Percentiles rank a stretch among this genome's conserved stretches.
Evolutionary conservation across 2,797 vertebrate genomes (phyloP).

Genomic region (Cossypha dichroa): DNA sequence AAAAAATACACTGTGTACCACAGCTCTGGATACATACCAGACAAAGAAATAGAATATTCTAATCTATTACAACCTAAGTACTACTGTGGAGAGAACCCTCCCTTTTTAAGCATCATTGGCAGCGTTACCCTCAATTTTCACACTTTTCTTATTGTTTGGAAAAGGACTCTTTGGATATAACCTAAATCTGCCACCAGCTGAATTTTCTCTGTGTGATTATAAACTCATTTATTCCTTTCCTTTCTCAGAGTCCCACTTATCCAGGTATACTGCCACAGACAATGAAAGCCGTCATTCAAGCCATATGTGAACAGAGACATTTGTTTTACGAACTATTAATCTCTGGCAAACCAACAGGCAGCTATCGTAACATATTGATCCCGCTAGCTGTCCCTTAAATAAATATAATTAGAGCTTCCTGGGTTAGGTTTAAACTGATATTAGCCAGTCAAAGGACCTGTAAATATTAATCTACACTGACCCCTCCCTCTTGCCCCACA

Average conservation of each 20-base stretch:
- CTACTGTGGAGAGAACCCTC: neutral
- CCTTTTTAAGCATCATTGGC: neutral
- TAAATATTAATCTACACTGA: slow-evolving; percentile 57
- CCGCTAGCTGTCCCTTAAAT: slow-evolving; percentile 62
- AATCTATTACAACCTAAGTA: neutral
- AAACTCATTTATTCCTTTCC: slow-evolving; percentile 26
- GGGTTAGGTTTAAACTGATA: slow-evolving; percentile 62
- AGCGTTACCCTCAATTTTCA: neutral
- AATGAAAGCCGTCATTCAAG: slow-evolving; percentile 60
- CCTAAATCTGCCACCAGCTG: neutral
- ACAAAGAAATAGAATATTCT: neutral
- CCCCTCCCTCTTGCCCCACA: slow-evolving; percentile 35
- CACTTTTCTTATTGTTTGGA: neutral
- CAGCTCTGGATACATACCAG: neutral
- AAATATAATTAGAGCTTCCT: slow-evolving; percentile 71
- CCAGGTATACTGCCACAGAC: neutral
- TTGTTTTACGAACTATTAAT: slow-evolving; percentile 72
- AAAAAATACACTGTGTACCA: neutral
- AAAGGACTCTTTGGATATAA: neutral
- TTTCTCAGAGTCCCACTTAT: slow-evolving; percentile 8
- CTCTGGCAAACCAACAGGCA: slow-evolving; percentile 63
- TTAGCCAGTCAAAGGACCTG: slow-evolving; percentile 42
- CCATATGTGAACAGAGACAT: slow-evolving; percentile 65
- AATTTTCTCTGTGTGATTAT: slow-evolving; percentile 13
- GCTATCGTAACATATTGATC: slow-evolving; percentile 64